Conservation (phyloP, 1,140 invertebrate genomes). For the Wasmannia auropunctata region DNA sequence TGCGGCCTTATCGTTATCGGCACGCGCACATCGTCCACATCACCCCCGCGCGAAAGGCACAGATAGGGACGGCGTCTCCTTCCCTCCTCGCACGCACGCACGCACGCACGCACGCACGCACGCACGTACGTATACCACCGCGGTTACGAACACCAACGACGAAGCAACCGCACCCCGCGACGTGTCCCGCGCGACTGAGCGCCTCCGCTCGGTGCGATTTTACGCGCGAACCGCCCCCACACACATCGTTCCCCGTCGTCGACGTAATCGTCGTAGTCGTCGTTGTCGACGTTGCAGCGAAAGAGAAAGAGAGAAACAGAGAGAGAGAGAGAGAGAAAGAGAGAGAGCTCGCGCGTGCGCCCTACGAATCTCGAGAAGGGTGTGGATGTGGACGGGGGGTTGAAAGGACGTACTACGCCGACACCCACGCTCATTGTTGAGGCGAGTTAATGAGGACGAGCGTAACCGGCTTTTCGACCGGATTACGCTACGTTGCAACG, state of each 20-base stretch:
- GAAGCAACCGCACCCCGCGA: slow-evolving; percentile 69
- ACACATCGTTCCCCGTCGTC: not conserved
- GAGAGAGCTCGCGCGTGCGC: slow-evolving; percentile 54
- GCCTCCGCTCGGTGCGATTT: slow-evolving; percentile 65
- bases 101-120: not conserved
- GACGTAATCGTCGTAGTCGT: not conserved
- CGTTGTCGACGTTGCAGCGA: slow-evolving; percentile 33
- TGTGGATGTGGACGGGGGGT: slow-evolving; percentile 66
- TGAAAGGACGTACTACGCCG: slow-evolving; percentile 73
- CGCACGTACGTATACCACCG: not conserved
- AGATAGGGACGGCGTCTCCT: slow-evolving; percentile 16
- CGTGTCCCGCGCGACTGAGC: slow-evolving; percentile 68
- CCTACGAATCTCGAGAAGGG: slow-evolving; percentile 49
- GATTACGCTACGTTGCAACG: slow-evolving; percentile 27
- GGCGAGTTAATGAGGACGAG: slow-evolving; percentile 69
- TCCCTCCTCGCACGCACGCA: not conserved
- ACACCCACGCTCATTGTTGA: slow-evolving; percentile 70
- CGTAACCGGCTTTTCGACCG: slow-evolving; percentile 56
- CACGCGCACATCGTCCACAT: slow-evolving; percentile 47
- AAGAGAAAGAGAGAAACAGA: not conserved
- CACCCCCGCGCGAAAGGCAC: slow-evolving; percentile 34
- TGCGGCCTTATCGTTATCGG: slow-evolving; percentile 40
- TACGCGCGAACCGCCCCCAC: slow-evolving; percentile 70
- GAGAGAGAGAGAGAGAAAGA: too few species aligned
- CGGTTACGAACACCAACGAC: not conserved